phyloP scores from a whole-genome alignment of 2,888 invertebrate species.

The Agelastica alni region DNA sequence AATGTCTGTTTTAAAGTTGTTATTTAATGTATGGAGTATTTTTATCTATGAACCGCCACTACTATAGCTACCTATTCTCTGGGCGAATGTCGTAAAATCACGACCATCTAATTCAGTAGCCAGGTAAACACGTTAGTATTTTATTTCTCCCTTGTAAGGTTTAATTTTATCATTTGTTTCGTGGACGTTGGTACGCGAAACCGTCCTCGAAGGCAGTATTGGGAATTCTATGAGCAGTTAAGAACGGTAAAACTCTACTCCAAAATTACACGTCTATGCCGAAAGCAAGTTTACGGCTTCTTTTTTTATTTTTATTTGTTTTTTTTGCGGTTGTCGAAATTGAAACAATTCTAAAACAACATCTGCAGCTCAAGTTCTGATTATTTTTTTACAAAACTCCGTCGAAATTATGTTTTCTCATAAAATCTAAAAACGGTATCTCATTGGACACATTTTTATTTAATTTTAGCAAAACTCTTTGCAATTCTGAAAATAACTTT shows the following conservation, averaged over 20 bases:
- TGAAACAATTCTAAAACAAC: background rate
- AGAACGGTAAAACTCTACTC: slow-evolving; percentile 4
- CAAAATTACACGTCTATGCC: slow-evolving; percentile 6
- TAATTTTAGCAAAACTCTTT: too few species aligned
- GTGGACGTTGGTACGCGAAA: background rate
- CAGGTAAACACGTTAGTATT: slow-evolving; percentile 36
- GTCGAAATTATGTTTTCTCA: too few species aligned
- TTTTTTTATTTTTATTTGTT: background rate
- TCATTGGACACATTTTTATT: too few species aligned
- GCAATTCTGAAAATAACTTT: too few species aligned
- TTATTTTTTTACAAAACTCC: too few species aligned
- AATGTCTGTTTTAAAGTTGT: too few species aligned
- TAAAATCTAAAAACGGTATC: too few species aligned
- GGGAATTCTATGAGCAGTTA: slow-evolving; percentile 15
- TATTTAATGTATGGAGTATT: too few species aligned
- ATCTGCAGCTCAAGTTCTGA: too few species aligned
- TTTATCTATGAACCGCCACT: background rate
- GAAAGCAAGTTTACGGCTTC: slow-evolving; percentile 6
- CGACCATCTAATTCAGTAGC: slow-evolving; percentile 32
- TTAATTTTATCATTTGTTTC: slow-evolving; percentile 27
- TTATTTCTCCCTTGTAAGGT: slow-evolving; percentile 27
- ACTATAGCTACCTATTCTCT: background rate
- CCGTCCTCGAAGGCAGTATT: slow-evolving; percentile 2
- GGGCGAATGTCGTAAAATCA: slow-evolving; percentile 33
- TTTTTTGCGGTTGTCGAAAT: background rate